Conservation (phyloP, 2,113 vertebrate species). For the Pachypanchax playfairii region DNA sequence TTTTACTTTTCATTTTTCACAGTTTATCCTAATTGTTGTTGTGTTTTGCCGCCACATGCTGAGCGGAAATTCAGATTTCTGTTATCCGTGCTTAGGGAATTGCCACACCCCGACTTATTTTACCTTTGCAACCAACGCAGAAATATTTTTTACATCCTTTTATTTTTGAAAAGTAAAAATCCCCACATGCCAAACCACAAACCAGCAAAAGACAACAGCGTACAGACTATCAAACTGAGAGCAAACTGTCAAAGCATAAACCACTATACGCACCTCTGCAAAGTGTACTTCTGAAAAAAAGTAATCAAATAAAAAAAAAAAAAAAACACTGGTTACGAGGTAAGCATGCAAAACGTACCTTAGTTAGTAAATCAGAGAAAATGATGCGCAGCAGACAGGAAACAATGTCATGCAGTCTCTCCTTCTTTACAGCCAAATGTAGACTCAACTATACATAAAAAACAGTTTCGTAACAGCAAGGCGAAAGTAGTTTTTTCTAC, state of each 20-base stretch:
- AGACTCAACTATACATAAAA: constrained; percentile 51
- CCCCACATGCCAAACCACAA: constrained; percentile 54
- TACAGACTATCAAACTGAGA: constrained; percentile 65
- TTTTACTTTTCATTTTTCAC: constrained; percentile 42
- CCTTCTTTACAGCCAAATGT: constrained; percentile 46
- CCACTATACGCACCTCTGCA: constrained; percentile 46
- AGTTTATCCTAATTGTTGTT: constrained; percentile 29
- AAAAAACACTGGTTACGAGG: constrained; percentile 67
- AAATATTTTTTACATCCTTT: constrained; percentile 17
- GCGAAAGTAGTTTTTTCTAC: constrained; percentile 67
- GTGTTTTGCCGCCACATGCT: constrained; percentile 47
- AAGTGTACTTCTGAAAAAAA: constrained; percentile 59
- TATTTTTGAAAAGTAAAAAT: constrained; percentile 51
- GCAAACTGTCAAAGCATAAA: constrained; percentile 67
- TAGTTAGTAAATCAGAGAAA: constrained; percentile 77
- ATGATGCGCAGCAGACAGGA: constrained; percentile 63
- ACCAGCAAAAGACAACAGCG: constrained; percentile 42
- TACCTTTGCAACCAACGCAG: constrained; percentile 42
- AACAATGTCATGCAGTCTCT: constrained; percentile 62
- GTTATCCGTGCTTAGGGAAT: constrained; percentile 40
- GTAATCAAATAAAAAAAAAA: constrained; percentile 24
- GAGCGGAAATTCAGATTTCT: constrained; percentile 63
- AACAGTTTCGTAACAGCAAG: constrained; percentile 65
- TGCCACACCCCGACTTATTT: constrained; percentile 73
- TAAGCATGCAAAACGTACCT: constrained; percentile 83